phyloP scores from a whole-genome alignment of 2,113 vertebrate genomes.

The Cynocephalus volans region DNA sequence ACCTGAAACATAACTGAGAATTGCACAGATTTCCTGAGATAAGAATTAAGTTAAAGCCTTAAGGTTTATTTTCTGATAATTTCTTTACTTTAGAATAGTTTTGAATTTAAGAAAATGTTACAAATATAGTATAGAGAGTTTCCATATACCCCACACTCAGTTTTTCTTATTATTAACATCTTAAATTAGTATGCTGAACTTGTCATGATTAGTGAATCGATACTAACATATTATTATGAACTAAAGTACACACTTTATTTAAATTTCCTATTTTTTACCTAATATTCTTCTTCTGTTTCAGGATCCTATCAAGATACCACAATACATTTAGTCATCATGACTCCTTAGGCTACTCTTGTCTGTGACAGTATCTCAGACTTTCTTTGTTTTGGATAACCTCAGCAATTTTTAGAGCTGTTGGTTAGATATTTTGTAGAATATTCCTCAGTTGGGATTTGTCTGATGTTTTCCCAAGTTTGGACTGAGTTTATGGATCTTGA shows the following conservation, averaged over 20 bases:
- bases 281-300: not conserved
- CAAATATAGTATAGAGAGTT: not conserved
- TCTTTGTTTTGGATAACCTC: not conserved
- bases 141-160: not conserved
- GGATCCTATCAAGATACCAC: not conserved
- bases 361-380: not conserved
- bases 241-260: not conserved
- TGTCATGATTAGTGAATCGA: not conserved
- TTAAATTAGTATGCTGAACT: not conserved
- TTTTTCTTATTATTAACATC: not conserved
- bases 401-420: not conserved
- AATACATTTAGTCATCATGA: not conserved
- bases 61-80: slow-evolving; percentile 23
- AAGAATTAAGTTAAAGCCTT: slow-evolving; percentile 24
- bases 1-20: not conserved
- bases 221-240: not conserved
- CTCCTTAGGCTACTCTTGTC: not conserved
- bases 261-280: not conserved
- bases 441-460: not conserved
- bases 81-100: not conserved
- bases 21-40: not conserved
- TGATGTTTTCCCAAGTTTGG: not conserved
- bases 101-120: not conserved
- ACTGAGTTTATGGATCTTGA: not conserved
- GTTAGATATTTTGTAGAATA: not conserved